A percentile compares a stretch with the other conserved stretches of the same genome.
Evolutionary conservation across 1,140 invertebrate species (phyloP).

Genomic region (Mizuhopecten yessoensis): DNA sequence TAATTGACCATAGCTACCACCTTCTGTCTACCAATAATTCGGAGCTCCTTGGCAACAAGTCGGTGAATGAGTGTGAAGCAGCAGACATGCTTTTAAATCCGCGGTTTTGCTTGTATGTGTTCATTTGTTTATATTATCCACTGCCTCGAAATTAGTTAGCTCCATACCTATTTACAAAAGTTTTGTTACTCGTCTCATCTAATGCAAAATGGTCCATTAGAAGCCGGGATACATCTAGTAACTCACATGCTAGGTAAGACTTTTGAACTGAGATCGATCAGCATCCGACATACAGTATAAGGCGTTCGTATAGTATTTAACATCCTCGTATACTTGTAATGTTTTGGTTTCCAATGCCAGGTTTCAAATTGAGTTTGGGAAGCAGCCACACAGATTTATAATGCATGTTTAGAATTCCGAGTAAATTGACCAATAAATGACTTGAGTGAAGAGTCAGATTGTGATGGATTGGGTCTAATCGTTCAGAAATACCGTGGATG

Average conservation of each 20-base stretch:
- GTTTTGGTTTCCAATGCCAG: neutral
- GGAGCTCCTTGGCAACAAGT: no score
- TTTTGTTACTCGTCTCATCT: no score
- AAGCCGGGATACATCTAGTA: neutral
- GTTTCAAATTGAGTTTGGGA: neutral
- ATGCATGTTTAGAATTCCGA: neutral
- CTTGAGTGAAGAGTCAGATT: neutral
- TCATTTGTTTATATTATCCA: no score
- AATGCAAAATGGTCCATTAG: neutral
- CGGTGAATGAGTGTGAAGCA: no score
- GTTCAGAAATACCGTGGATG: neutral
- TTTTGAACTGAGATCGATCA: no score
- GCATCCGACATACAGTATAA: neutral
- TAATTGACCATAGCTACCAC: no score
- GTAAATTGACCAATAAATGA: constrained; percentile 30
- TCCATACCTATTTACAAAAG: no score
- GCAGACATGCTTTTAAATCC: no score
- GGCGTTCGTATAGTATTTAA: neutral
- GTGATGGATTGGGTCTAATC: neutral
- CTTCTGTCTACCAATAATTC: no score
- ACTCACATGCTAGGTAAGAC: no score
- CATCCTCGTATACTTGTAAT: neutral
- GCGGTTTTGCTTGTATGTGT: no score
- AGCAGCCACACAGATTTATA: neutral
- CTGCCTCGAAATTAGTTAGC: no score